Base-by-base conservation (phyloP, 2,888 invertebrate genomes). In the Cheilosia impressa region DNA sequence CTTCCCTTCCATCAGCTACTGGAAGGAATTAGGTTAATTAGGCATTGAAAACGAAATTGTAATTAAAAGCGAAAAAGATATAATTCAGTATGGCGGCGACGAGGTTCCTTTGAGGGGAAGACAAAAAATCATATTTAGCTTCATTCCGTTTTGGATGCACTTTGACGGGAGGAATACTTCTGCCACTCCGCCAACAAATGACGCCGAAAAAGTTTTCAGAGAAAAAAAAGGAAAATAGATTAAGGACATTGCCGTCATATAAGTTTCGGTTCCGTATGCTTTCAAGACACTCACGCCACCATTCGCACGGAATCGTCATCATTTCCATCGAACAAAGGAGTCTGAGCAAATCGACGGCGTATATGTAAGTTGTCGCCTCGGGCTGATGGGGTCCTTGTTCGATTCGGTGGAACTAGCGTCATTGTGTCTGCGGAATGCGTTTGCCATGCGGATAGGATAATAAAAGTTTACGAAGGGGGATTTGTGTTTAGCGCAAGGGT, bases 11-110 rank as follows among this genome's bases (percentile, higher is more conserved):
- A 19, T 17, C 17, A 80, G 71, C 76, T 68, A 81, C 80, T 80
- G 69, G 55, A 76, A 76, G 57, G 85, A 85, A 85, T 81, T 81
- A 72, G 81, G 85, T 85, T 85, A 85, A 85, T 85, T 85, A 77
- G 76, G 81, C 85, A 85, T 81, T 81, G 76, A 85, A 81, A 85
- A 81, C 63, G 77, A 81, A 85, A 85, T 81, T 85, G 85, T 85
- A 85, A 85, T 85, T 85, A 85, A 85, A 85, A 85, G 71, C 81
- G 72, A 85, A 81, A 76, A 72, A n/a, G 57, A 76, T 41, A 85
- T 80, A 85, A 81, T 76, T 81, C 71, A 81, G 60, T 50, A 45
- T 62, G 83, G 53, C 65, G 83, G 53, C 65, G 52, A 58, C 57
- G 43, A 66, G 50, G 43, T 63, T 58, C 75, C 50, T 75, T 84